These are phyloP conservation scores for Emydoidea blandingii DNA, from an alignment of 2,797 vertebrate genomes.

Conservation along the genomic window DNA sequence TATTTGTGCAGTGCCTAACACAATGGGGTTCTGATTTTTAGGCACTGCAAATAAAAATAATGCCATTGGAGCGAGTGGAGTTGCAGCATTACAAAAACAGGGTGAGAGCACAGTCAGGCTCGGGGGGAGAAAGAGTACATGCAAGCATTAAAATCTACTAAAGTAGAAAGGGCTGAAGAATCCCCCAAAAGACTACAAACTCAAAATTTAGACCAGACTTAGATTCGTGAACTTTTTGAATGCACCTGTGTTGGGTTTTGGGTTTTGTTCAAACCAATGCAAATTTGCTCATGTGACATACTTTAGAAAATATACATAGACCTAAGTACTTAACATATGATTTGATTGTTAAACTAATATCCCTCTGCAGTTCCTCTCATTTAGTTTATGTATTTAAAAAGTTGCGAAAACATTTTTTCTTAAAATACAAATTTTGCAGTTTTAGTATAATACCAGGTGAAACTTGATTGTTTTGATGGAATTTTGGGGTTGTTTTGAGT, in stretches of 20 bases:
- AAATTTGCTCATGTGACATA: background rate
- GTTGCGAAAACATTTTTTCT: too few species aligned
- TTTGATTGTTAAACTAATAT: background rate
- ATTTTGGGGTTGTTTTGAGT: too few species aligned
- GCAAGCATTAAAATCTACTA: background rate
- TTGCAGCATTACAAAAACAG: background rate
- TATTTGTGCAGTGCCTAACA: too few species aligned
- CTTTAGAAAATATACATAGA: background rate
- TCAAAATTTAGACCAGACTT: background rate
- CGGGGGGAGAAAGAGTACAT: background rate
- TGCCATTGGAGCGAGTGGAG: too few species aligned
- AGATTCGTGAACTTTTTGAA: background rate
- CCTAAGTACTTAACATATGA: background rate
- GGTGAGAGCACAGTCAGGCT: background rate
- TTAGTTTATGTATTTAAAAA: too few species aligned
- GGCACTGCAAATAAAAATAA: too few species aligned
- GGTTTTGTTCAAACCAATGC: background rate
- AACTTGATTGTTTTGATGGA: too few species aligned
- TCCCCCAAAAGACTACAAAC: fast-evolving
- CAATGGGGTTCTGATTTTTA: too few species aligned
- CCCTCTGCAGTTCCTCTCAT: too few species aligned
- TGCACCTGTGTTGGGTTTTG: fast-evolving
- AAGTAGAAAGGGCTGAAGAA: background rate
- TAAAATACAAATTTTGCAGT: too few species aligned
- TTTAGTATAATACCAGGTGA: too few species aligned